These are phyloP conservation scores for Porites lobata DNA, from an alignment of 92 coral and sea anemone genomes.

Conservation along the genomic window DNA sequence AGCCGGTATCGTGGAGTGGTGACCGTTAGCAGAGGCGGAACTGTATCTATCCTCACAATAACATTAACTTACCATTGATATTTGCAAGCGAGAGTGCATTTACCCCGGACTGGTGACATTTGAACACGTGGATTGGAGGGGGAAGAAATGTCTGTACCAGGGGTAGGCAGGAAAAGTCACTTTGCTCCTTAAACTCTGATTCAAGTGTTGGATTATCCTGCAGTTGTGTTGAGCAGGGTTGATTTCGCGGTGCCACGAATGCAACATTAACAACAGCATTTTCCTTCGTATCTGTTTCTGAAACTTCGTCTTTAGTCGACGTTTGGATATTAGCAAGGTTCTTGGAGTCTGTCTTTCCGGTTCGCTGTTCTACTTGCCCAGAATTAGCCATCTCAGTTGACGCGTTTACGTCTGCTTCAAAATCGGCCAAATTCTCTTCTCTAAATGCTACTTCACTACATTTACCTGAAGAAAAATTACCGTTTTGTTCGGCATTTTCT, in stretches of 20 bases:
- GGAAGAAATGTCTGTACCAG: conserved; percentile 58
- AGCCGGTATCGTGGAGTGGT: too few species aligned
- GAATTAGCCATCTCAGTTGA: background rate
- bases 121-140: conserved; percentile 70
- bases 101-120: conserved; percentile 95
- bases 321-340: background rate
- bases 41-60: too few species aligned
- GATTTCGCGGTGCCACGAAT: background rate
- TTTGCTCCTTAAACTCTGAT: conserved; percentile 12
- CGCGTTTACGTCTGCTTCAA: background rate
- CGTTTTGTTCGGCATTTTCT: background rate
- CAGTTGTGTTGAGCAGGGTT: background rate
- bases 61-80: conserved; percentile 24
- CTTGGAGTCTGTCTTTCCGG: background rate
- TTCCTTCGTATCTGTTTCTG: background rate
- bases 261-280: background rate
- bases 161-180: conserved; percentile 69
- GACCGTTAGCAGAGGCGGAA: too few species aligned
- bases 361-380: background rate
- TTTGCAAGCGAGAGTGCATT: conserved; percentile 72
- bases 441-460: background rate
- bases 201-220: background rate
- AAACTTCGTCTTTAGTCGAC: background rate
- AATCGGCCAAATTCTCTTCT: background rate
- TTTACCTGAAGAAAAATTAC: background rate